Percentiles rank a stretch among this genome's conserved stretches.
Evolutionary conservation across 1,140 invertebrate genomes (phyloP).

Genomic region (Meloidogyne hapla): DNA sequence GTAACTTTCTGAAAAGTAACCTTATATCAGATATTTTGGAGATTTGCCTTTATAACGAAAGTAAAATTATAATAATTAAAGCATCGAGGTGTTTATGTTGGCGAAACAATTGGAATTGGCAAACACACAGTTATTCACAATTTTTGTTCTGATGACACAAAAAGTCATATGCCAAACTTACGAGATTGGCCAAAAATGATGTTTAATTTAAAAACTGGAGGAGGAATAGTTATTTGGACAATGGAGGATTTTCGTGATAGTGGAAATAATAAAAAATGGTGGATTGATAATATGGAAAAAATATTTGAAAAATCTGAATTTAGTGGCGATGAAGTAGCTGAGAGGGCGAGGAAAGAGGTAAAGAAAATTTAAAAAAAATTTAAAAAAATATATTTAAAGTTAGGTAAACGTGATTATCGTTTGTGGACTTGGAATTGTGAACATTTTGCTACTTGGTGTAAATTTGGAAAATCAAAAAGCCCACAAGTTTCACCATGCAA

Average conservation of each 20-base stretch:
- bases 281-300: slow-evolving; percentile 2
- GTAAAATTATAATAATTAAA: background rate
- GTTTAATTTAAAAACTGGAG: background rate
- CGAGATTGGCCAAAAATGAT: slow-evolving; percentile 5
- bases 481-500: background rate
- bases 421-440: background rate
- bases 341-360: background rate
- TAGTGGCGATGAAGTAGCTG: background rate
- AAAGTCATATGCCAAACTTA: slow-evolving; percentile 1
- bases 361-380: background rate
- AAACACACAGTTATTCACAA: background rate
- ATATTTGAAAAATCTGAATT: background rate
- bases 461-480: background rate
- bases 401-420: slow-evolving; percentile 1
- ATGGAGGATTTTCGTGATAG: slow-evolving; percentile 5
- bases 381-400: background rate
- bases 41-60: too few species aligned
- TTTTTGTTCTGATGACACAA: background rate
- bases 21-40: too few species aligned
- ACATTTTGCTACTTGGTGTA: background rate
- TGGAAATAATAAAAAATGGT: slow-evolving; percentile 3
- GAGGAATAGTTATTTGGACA: slow-evolving; percentile 2
- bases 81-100: background rate
- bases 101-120: background rate
- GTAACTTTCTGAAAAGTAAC: too few species aligned